Conservation (phyloP, 1,140 invertebrate species). For the Drosophila murphyi region DNA sequence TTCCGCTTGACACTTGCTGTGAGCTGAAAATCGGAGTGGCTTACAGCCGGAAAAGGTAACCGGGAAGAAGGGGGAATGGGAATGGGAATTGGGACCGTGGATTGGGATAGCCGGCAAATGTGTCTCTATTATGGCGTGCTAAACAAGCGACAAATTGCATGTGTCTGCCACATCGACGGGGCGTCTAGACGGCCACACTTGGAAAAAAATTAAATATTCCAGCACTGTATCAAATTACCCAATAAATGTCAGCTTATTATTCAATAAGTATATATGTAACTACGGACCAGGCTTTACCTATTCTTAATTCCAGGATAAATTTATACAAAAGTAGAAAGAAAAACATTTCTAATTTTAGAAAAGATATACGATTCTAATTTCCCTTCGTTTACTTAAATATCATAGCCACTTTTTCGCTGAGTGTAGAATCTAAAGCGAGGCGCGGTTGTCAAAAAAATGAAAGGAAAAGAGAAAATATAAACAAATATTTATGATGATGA, state of each 20-base stretch:
- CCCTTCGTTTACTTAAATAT: no score
- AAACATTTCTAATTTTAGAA: no score
- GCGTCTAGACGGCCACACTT: conserved; percentile 14
- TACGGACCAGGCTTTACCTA: no score
- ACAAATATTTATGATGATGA: conserved; percentile 16
- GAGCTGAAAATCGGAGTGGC: conserved; percentile 13
- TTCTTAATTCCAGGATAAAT: no score
- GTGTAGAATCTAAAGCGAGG: neutral
- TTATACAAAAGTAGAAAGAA: no score
- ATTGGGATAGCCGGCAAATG: conserved; percentile 3
- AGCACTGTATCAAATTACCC: no score
- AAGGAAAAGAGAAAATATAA: neutral
- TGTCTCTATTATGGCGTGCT: conserved; percentile 75
- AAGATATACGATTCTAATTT: no score
- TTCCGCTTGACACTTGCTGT: conserved; percentile 64
- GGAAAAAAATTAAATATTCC: no score
- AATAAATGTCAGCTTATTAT: no score
- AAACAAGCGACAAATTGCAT: conserved; percentile 76
- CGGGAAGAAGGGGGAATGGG: neutral
- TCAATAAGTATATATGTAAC: no score
- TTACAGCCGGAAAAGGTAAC: neutral
- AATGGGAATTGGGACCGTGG: no score
- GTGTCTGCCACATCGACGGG: conserved; percentile 32
- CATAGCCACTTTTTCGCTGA: no score
- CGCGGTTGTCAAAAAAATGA: conserved; percentile 14